Base-by-base conservation (phyloP, 2,797 vertebrate species). In the Crenichthys baileyi region DNA sequence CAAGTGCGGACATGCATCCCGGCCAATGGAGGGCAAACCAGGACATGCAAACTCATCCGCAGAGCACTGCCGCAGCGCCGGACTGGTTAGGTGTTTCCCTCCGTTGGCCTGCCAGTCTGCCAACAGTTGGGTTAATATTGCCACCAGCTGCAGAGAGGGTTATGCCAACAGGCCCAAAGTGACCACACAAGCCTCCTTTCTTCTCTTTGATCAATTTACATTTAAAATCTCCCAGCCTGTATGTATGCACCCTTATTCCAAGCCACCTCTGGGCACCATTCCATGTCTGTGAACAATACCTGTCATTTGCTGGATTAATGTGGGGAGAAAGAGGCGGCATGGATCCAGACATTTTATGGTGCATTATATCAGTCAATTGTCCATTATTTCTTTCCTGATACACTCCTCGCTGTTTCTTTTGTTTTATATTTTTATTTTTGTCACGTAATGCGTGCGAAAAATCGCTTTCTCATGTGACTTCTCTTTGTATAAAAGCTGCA, bases 111-210 rank as follows among this genome's bases (percentile, higher is more conserved):
- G 75, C 81, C 82, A 77, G 75, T 84, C 87, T 87, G 88, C 89
- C 90, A 92, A 92, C 89, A 87, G 81, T 78, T 75, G 78, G 83
- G 87, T 83, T 91, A 91, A 91, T 92, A 90, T 92, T 91, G 91
- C 89, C 90, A 90, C 91, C 94, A 94, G 92, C 93, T 94, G 92
- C 89, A 88, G 80, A 77, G 83, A 76, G 79, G 36, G 36, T 36
- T 36, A 36, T 36, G 36, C 36, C 89, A 89, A 84, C 86, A 77
- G 89, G 87, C 87, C 87, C 87, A 78, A 85, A 77, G 82, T 39
- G 80, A 73, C 78, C 89, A 90, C 91, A 93, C 87, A 92, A 90
- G 85, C 85, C 68, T 80, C 41, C 48, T 68, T 65, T 63, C 65
- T 51, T 41, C 73, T 75, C 46, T 29, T 46, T 0, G 3, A 15